Base-by-base conservation (phyloP, 2,113 vertebrate species). In the Deroptyus accipitrinus region DNA sequence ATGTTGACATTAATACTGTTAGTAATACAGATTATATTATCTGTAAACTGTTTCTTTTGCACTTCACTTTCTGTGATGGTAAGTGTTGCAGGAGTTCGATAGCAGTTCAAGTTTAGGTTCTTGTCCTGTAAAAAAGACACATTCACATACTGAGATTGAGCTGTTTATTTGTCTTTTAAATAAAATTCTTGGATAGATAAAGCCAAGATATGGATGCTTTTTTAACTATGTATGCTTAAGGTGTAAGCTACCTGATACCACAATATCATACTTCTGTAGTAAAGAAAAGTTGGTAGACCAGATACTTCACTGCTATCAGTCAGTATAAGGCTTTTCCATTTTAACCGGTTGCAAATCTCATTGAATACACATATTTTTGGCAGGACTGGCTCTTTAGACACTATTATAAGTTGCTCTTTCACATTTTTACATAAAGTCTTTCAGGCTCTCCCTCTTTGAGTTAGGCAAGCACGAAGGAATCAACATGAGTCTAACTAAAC, bases 381-480 rank as follows among this genome's bases (percentile, higher is more conserved):
- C 95, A 93, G 70, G 77, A 63, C 70, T 94, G 92, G 42, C 70
- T 94, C 94, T 92, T 95, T 63, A 94, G 88, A 91, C 83, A 48
- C 86, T 73, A 85, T 89, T 92, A 35, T 67, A 73, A 87, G 66
- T 82, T 91, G 83, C 72, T 92, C 83, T 88, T 96, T 91, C 79
- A 80, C 87, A 24, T 91, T 92, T 46, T 85, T 88, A 59, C 42
- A 67, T 62, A 23, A 75, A 88, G 52, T 62, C 94, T 94, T 96
- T 92, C 86, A 95, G 75, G 48, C 78, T 94, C 95, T 95, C 64
- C 61, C 59, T 90, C 94, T 90, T 79, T 57, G 94, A 94, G 88
- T 83, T 69, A 80, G 52, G 51, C 63, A 66, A 81, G 79, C 89
- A 77, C 6, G 54, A 83, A 88, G 88, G 82, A 83, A 90, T 69